Conservation (phyloP, 2,797 vertebrate species). For the Falco berigora region DNA sequence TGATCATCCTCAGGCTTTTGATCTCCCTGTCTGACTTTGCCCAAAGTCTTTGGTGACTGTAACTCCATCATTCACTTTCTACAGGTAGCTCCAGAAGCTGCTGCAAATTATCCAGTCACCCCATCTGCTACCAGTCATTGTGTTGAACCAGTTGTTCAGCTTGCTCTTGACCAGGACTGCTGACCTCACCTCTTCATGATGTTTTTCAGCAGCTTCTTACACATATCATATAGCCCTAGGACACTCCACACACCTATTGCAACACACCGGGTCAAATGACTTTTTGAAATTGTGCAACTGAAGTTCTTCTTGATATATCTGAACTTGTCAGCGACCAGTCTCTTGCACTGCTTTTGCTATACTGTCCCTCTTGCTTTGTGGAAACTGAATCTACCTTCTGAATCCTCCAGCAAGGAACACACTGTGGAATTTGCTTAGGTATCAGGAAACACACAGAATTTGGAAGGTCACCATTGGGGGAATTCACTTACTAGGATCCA, state of each 20-base stretch:
- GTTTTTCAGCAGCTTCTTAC: constrained; percentile 46
- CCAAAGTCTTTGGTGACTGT: background rate
- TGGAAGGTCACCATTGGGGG: background rate
- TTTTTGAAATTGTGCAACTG: constrained; percentile 44
- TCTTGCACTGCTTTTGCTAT: background rate
- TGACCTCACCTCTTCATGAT: constrained; percentile 54
- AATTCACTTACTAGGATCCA: background rate
- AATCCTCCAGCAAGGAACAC: background rate
- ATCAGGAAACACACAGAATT: background rate
- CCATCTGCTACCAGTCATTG: constrained; percentile 13
- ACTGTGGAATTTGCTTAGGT: background rate
- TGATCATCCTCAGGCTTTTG: background rate
- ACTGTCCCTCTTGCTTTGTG: background rate
- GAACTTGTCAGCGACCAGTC: background rate
- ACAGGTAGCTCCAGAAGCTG: background rate
- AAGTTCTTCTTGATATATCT: constrained; percentile 2
- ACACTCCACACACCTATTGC: constrained; percentile 40
- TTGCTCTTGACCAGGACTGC: constrained; percentile 55
- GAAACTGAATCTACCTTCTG: background rate
- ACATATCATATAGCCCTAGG: constrained; percentile 56
- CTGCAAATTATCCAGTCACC: background rate
- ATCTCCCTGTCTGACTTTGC: background rate
- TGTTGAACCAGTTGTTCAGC: constrained; percentile 60
- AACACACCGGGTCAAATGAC: background rate
- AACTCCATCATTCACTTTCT: background rate